phyloP scores from a whole-genome alignment of 2,797 vertebrate species.

The Macrochelys suwanniensis region DNA sequence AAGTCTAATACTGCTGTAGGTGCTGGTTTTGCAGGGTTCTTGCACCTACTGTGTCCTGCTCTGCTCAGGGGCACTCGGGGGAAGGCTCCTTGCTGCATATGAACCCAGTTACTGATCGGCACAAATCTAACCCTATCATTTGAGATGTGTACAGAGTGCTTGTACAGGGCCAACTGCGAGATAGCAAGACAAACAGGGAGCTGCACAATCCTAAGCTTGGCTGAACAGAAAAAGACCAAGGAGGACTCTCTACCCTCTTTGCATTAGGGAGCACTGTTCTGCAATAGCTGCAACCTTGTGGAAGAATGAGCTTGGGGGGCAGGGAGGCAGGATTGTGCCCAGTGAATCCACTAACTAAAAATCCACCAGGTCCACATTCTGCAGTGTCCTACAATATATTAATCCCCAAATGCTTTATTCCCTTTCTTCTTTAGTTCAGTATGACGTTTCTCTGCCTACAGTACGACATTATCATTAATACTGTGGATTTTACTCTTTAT shows the following conservation, averaged over 20 bases:
- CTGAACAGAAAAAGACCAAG: background rate
- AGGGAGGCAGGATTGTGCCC: background rate
- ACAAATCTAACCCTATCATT: background rate
- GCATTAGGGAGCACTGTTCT: background rate
- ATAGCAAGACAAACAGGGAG: background rate
- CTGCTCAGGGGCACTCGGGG: background rate
- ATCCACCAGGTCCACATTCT: background rate
- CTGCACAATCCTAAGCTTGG: background rate
- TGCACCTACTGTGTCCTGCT: background rate
- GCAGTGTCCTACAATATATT: fast-evolving
- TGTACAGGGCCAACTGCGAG: background rate
- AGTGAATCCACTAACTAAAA: fast-evolving
- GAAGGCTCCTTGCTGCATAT: background rate
- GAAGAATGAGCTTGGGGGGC: background rate
- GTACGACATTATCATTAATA: background rate
- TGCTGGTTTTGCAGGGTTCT: background rate
- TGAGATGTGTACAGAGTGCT: background rate
- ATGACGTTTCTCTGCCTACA: background rate
- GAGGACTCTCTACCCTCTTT: background rate
- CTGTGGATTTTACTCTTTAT: background rate
- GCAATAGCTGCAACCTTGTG: background rate
- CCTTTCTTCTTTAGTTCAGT: background rate
- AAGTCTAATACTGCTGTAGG: background rate
- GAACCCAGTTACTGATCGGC: background rate
- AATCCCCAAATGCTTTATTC: background rate